Evolutionary conservation across 2,113 vertebrate species (phyloP).

Genomic region (Callipepla californica): DNA sequence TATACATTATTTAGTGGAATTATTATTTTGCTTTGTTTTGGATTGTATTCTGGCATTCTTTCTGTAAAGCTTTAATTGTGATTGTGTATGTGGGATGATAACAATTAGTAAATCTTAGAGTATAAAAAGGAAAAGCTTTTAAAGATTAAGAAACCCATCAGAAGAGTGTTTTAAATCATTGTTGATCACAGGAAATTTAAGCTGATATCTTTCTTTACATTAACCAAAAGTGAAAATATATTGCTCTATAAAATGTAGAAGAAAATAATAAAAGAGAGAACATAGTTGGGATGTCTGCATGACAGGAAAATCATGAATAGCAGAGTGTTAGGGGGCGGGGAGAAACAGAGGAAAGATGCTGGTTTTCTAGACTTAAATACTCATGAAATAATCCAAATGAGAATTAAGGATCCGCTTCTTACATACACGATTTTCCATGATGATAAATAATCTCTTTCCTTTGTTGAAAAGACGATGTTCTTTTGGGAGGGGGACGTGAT

Average conservation of each 20-base stretch:
- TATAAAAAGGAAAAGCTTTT: slow-evolving; percentile 40
- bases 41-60: neutral
- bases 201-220: neutral
- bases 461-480: neutral
- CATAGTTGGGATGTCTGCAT: neutral
- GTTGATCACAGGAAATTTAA: slow-evolving; percentile 12
- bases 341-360: neutral
- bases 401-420: neutral
- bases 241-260: neutral
- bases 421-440: neutral
- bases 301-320: slow-evolving; percentile 25
- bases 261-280: slow-evolving; percentile 4
- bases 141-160: neutral
- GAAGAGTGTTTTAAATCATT: slow-evolving; percentile 11
- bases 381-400: slow-evolving; percentile 13
- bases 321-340: neutral
- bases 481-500: neutral
- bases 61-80: slow-evolving; percentile 6
- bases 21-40: neutral
- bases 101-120: neutral
- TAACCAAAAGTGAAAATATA: slow-evolving; percentile 14
- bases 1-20: neutral
- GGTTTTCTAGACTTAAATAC: neutral
- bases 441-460: neutral
- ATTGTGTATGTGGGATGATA: neutral